Conservation (phyloP, 2,888 invertebrate genomes). For the Gnatocerus cornutus region DNA sequence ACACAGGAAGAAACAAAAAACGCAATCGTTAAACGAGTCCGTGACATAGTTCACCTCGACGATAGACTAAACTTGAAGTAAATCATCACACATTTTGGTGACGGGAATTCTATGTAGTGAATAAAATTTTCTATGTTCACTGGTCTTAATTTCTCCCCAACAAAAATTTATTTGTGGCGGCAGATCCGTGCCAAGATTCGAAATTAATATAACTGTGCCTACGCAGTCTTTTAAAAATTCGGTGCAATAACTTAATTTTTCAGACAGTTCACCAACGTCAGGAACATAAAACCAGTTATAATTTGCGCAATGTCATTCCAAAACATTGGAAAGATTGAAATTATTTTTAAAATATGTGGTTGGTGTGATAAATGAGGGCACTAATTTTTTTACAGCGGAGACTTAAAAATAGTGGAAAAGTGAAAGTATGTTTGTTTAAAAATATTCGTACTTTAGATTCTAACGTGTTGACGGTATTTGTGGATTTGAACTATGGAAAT, state of each 20-base stretch:
- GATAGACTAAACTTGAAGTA: slow-evolving; percentile 33
- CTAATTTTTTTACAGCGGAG: no score
- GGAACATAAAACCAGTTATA: background rate
- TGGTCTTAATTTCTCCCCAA: slow-evolving; percentile 9
- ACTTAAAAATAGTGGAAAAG: no score
- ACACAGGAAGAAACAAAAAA: slow-evolving; percentile 56
- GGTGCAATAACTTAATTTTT: slow-evolving; percentile 37
- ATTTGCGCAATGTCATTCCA: background rate
- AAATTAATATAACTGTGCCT: slow-evolving; percentile 41
- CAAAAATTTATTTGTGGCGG: slow-evolving; percentile 41
- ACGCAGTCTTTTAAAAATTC: slow-evolving; percentile 42
- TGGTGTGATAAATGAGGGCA: background rate
- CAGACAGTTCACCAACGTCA: slow-evolving; percentile 23
- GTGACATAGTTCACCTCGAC: slow-evolving; percentile 59
- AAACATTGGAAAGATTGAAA: background rate
- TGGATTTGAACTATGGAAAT: no score
- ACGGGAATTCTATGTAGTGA: slow-evolving; percentile 30
- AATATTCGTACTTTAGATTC: no score
- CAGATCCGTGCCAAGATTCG: slow-evolving; percentile 39
- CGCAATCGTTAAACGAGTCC: slow-evolving; percentile 59
- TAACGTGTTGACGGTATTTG: no score
- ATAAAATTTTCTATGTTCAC: slow-evolving; percentile 23
- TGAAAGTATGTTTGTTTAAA: no score
- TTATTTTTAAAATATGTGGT: slow-evolving; percentile 16
- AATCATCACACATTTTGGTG: slow-evolving; percentile 25